A percentile compares a stretch with the other conserved stretches of the same genome.
Evolutionary conservation across 1,140 invertebrate genomes (phyloP).

Genomic region (Drosophila pseudoananassae): DNA sequence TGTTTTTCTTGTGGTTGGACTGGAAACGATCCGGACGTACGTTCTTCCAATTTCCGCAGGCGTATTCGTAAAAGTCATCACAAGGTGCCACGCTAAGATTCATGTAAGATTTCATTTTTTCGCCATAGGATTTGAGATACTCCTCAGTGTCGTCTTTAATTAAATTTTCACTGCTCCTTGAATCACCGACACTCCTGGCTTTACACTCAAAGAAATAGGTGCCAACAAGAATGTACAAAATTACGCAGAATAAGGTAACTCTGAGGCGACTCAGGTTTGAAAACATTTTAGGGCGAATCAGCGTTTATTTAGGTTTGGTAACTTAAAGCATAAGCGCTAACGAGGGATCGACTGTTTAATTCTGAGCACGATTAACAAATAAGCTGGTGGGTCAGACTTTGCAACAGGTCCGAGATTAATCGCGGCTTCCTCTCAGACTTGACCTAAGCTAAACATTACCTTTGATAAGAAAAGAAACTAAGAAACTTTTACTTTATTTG

Average conservation of each 20-base stretch:
- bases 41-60: conserved; percentile 87
- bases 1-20: conserved; percentile 48
- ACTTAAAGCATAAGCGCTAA: not conserved
- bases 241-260: not conserved
- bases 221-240: conserved; percentile 23
- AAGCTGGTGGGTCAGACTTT: too few relatives aligned
- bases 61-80: conserved; percentile 89
- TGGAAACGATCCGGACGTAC: conserved; percentile 32
- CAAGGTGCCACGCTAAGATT: conserved; percentile 87
- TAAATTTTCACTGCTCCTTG: conserved; percentile 19
- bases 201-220: conserved; percentile 4
- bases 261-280: not conserved
- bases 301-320: conserved; percentile 2
- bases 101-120: conserved; percentile 85
- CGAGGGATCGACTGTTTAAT: conserved; percentile 26
- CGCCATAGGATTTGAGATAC: conserved; percentile 83
- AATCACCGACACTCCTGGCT: conserved; percentile 22
- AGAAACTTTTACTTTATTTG: too few relatives aligned
- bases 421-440: too few relatives aligned
- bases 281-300: conserved; percentile 52
- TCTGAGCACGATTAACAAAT: conserved; percentile 21
- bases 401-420: too few relatives aligned
- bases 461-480: too few relatives aligned
- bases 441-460: too few relatives aligned
- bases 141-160: conserved; percentile 28